Percentiles rank a stretch among this genome's conserved stretches.
phyloP scores from a whole-genome alignment of 2,888 invertebrate species.

The Nudaria mundana region DNA sequence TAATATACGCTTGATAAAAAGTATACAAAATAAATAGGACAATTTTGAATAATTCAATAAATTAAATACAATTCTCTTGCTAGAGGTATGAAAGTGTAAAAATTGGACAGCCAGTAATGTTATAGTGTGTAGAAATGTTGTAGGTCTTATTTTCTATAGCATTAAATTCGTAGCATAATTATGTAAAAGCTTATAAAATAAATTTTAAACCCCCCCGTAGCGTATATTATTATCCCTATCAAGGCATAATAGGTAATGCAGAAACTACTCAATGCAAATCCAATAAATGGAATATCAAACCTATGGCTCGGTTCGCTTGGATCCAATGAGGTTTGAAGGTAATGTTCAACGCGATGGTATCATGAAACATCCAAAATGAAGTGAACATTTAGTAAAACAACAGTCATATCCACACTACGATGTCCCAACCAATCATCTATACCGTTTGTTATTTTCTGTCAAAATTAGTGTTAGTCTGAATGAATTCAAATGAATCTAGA shows the following conservation, averaged over 20 bases:
- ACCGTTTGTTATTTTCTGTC: conserved; percentile 11
- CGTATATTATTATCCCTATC: conserved; percentile 35
- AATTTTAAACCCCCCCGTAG: conserved; percentile 27
- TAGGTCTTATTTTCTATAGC: conserved; percentile 3
- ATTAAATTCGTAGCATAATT: conserved; percentile 7
- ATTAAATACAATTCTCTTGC: background rate
- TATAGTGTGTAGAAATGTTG: background rate
- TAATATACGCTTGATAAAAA: too few species aligned
- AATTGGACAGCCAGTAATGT: too few species aligned
- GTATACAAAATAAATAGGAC: too few species aligned
- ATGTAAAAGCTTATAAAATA: conserved; percentile 22
- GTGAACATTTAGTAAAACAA: conserved; percentile 48
- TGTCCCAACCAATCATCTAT: conserved; percentile 10
- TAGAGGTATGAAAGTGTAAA: too few species aligned
- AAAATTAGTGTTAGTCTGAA: conserved; percentile 2
- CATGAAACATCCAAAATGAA: conserved; percentile 76
- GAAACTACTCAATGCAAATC: conserved; percentile 68
- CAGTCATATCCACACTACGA: conserved; percentile 11
- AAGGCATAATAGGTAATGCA: conserved; percentile 46
- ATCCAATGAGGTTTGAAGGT: conserved; percentile 58
- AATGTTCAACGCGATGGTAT: conserved; percentile 66
- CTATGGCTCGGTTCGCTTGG: conserved; percentile 77
- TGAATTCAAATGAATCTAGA: conserved; percentile 15
- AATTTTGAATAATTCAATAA: too few species aligned
- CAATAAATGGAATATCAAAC: conserved; percentile 75